phyloP scores from a whole-genome alignment of 2,888 invertebrate species.

The Xestia sexstrigata region DNA sequence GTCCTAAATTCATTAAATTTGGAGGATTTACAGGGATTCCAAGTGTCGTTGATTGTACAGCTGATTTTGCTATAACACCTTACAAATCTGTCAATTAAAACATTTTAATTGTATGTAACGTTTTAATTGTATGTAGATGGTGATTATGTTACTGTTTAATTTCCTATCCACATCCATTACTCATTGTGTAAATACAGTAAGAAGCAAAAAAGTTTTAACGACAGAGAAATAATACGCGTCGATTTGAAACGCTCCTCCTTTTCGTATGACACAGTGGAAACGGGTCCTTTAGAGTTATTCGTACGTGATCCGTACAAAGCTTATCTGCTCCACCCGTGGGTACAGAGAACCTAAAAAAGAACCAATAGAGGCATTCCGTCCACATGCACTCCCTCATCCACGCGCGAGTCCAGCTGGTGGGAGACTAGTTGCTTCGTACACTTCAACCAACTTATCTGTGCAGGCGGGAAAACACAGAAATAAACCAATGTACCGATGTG shows the following conservation, averaged over 20 bases:
- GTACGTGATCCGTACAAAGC: background rate
- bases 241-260: background rate
- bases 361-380: background rate
- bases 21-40: background rate
- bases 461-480: too few relatives aligned
- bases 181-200: background rate
- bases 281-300: background rate
- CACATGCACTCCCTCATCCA: background rate
- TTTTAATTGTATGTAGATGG: too few relatives aligned
- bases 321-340: background rate
- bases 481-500: too few relatives aligned
- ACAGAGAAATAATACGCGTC: background rate
- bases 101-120: too few relatives aligned
- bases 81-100: background rate
- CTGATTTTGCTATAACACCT: background rate
- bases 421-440: background rate
- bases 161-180: background rate
- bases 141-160: background rate
- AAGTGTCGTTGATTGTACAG: background rate
- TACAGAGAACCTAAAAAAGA: background rate
- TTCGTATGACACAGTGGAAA: background rate
- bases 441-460: background rate
- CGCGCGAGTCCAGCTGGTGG: background rate
- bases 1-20: conserved; percentile 6
- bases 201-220: background rate